A percentile compares a stretch with the other conserved stretches of the same genome.
Evolutionary conservation across 2,797 vertebrate genomes (phyloP).

Genomic region (Xiphophorus birchmanni): DNA sequence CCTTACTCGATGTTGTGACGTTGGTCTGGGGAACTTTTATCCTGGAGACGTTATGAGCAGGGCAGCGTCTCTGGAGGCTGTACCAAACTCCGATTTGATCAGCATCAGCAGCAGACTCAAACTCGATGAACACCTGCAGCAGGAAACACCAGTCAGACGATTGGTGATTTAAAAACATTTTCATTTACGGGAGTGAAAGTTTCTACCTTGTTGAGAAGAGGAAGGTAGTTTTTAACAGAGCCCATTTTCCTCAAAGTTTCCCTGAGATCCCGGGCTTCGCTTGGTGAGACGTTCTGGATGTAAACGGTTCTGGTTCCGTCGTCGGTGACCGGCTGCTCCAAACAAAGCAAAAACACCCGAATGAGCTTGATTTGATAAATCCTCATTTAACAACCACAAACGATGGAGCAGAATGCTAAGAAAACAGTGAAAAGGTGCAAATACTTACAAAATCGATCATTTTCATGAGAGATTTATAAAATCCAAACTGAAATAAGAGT

Average conservation of each 20-base stretch:
- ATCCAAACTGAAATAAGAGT: slow-evolving; percentile 43
- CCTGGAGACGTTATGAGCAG: slow-evolving; percentile 18
- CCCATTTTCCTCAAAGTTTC: slow-evolving; percentile 7
- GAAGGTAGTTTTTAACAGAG: slow-evolving; percentile 45
- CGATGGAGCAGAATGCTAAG: neutral
- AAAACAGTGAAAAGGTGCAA: neutral
- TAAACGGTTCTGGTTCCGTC: neutral
- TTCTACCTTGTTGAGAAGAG: slow-evolving; percentile 68
- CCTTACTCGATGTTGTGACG: neutral
- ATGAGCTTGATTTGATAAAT: neutral
- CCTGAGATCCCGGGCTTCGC: slow-evolving; percentile 15
- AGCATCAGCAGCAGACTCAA: slow-evolving; percentile 1
- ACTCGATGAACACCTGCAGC: slow-evolving; percentile 63
- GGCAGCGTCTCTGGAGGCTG: slow-evolving; percentile 31
- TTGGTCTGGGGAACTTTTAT: neutral
- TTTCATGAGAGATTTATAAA: slow-evolving; percentile 55
- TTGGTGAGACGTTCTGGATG: slow-evolving; percentile 46
- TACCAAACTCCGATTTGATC: slow-evolving; percentile 62
- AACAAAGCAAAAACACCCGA: neutral
- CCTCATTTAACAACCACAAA: neutral
- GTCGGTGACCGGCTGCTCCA: neutral
- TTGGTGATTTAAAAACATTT: neutral
- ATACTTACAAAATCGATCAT: slow-evolving; percentile 40
- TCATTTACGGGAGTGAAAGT: neutral
- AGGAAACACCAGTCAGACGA: neutral